Evolutionary conservation across 2,797 vertebrate genomes (phyloP).

Genomic region (Epinephelus malabaricus): DNA sequence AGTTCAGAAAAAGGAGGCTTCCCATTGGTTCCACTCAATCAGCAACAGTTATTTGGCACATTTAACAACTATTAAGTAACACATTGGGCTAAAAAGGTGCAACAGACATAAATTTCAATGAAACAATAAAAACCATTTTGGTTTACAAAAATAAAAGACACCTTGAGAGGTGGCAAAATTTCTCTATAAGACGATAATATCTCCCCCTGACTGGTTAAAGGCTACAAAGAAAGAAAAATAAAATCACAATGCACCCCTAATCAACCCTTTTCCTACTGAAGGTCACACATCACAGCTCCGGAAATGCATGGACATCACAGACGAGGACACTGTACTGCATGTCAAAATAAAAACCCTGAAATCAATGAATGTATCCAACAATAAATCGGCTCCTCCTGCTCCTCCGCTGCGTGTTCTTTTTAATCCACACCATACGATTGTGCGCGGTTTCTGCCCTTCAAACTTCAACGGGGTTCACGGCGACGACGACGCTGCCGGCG

Average conservation of each 20-base stretch:
- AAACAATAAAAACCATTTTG: slow-evolving; percentile 81
- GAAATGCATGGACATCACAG: slow-evolving; percentile 75
- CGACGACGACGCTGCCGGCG: no score
- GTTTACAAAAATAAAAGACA: slow-evolving; percentile 84
- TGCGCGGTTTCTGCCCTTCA: slow-evolving; percentile 50
- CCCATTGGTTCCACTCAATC: slow-evolving; percentile 67
- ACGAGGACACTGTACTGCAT: slow-evolving; percentile 72
- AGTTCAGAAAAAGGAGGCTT: slow-evolving; percentile 51
- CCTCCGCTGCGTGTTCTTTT: background rate
- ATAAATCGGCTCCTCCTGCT: background rate
- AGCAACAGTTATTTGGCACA: slow-evolving; percentile 87
- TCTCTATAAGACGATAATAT: slow-evolving; percentile 75
- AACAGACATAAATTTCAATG: slow-evolving; percentile 71
- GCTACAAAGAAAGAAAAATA: slow-evolving; percentile 62
- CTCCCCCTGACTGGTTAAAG: slow-evolving; percentile 69
- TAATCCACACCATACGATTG: background rate
- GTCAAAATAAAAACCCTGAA: slow-evolving; percentile 74
- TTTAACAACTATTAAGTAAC: slow-evolving; percentile 80
- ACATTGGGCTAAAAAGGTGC: slow-evolving; percentile 83
- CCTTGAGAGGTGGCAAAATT: slow-evolving; percentile 71
- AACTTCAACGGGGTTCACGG: background rate
- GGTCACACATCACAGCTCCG: slow-evolving; percentile 64
- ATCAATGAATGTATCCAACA: slow-evolving; percentile 21
- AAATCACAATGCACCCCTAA: slow-evolving; percentile 52
- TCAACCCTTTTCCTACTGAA: slow-evolving; percentile 41